These are phyloP conservation scores for Patella ulyssiponensis DNA, from an alignment of 2,888 invertebrate genomes.

Conservation along the genomic window DNA sequence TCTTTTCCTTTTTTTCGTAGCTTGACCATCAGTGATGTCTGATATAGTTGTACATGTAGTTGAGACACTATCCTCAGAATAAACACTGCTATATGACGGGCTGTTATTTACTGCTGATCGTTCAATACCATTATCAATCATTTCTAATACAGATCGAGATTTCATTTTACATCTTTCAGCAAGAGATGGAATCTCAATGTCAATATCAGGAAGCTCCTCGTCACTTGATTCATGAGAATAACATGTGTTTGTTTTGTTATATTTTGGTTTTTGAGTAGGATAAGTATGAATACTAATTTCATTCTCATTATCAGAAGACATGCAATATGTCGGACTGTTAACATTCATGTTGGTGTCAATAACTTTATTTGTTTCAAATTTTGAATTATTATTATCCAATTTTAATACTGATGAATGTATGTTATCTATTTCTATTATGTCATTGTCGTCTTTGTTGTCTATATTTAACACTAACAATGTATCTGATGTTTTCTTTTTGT, in stretches of 20 bases:
- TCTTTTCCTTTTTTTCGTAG: conserved; percentile 42
- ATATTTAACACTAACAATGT: too few relatives aligned
- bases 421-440: too few relatives aligned
- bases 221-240: not conserved
- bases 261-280: not conserved
- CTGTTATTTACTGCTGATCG: not conserved
- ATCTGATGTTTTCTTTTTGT: too few relatives aligned
- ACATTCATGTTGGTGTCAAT: too few relatives aligned
- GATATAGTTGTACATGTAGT: not conserved
- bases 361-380: too few relatives aligned
- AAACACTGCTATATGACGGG: not conserved
- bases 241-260: not conserved
- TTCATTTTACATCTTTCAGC: not conserved
- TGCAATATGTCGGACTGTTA: not conserved
- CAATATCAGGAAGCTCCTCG: conserved; percentile 21
- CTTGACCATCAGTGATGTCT: not conserved
- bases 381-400: too few relatives aligned
- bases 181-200: not conserved
- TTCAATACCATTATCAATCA: not conserved
- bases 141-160: not conserved
- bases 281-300: not conserved
- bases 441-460: too few relatives aligned
- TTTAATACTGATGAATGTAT: too few relatives aligned
- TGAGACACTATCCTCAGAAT: not conserved
- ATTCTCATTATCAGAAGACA: not conserved